Evolutionary conservation across 1,140 invertebrate genomes (phyloP).

Genomic region (Metopolophium dirhodum): DNA sequence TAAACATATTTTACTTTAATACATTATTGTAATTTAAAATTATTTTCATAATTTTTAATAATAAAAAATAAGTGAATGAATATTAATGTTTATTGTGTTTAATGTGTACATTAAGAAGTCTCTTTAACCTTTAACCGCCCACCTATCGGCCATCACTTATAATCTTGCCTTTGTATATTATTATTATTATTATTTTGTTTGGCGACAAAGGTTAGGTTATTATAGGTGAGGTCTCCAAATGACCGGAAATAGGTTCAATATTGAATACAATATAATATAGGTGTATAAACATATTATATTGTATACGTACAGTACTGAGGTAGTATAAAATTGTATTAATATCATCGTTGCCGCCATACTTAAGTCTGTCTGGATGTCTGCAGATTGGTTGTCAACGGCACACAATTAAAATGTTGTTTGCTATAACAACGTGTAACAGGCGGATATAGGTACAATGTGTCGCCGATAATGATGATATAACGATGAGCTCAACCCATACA

Average conservation of each 20-base stretch:
- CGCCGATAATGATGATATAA: not conserved
- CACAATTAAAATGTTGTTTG: conserved; percentile 1
- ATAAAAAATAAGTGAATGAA: not conserved
- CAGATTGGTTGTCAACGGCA: not conserved
- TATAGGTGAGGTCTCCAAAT: not conserved
- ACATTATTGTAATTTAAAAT: too few relatives aligned
- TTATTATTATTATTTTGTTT: not conserved
- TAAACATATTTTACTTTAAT: too few relatives aligned
- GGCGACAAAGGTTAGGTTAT: not conserved
- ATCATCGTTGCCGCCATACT: not conserved
- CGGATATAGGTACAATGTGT: not conserved
- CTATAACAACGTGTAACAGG: not conserved
- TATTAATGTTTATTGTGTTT: too few relatives aligned
- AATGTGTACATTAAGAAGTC: too few relatives aligned
- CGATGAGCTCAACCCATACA: not conserved
- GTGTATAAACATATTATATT: not conserved
- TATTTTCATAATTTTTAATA: not conserved
- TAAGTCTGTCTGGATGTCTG: not conserved
- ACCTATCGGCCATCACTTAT: not conserved
- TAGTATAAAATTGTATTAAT: not conserved
- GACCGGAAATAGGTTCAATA: not conserved
- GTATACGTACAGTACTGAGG: not conserved
- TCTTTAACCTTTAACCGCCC: not conserved
- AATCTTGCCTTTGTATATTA: not conserved
- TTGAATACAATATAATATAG: not conserved